These are phyloP conservation scores for Forficula auricularia DNA, from an alignment of 1,140 invertebrate species.

Conservation along the genomic window DNA sequence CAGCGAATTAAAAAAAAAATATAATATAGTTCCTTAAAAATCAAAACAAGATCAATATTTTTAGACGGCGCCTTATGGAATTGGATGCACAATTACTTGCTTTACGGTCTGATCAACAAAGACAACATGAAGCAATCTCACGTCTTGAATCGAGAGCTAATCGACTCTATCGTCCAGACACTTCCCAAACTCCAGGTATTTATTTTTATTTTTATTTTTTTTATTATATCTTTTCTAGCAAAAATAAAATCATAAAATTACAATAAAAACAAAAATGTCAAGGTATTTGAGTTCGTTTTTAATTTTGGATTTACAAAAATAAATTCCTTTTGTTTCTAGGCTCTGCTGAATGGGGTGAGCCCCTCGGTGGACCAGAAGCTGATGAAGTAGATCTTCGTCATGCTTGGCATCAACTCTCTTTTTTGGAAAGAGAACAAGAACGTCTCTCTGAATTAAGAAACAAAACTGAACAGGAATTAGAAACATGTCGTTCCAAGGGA, in stretches of 20 bases:
- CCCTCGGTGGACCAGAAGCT: slow-evolving; percentile 14
- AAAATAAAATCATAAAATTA: too few relatives aligned
- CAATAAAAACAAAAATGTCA: too few relatives aligned
- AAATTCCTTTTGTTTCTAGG: too few relatives aligned
- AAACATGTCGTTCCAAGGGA: slow-evolving; percentile 51
- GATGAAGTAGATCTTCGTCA: slow-evolving; percentile 59
- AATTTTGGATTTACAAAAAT: too few relatives aligned
- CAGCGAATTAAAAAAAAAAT: too few relatives aligned
- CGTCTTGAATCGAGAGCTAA: slow-evolving; percentile 70
- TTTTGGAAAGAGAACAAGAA: slow-evolving; percentile 69
- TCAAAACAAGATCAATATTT: too few relatives aligned
- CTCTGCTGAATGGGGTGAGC: too few relatives aligned
- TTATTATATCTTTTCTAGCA: too few relatives aligned
- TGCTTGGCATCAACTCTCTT: slow-evolving; percentile 65
- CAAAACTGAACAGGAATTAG: slow-evolving; percentile 59
- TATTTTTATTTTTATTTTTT: neutral
- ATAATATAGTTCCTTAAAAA: too few relatives aligned
- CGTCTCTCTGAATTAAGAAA: slow-evolving; percentile 54
- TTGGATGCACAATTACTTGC: slow-evolving; percentile 67
- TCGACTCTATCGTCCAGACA: slow-evolving; percentile 44
- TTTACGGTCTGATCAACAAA: slow-evolving; percentile 65
- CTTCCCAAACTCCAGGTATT: slow-evolving; percentile 8
- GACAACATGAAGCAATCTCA: slow-evolving; percentile 67
- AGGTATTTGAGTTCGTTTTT: too few relatives aligned
- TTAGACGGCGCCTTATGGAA: slow-evolving; percentile 58